These are phyloP conservation scores for Hylomyscus alleni DNA, from an alignment of 2,797 vertebrate genomes.

Conservation along the genomic window DNA sequence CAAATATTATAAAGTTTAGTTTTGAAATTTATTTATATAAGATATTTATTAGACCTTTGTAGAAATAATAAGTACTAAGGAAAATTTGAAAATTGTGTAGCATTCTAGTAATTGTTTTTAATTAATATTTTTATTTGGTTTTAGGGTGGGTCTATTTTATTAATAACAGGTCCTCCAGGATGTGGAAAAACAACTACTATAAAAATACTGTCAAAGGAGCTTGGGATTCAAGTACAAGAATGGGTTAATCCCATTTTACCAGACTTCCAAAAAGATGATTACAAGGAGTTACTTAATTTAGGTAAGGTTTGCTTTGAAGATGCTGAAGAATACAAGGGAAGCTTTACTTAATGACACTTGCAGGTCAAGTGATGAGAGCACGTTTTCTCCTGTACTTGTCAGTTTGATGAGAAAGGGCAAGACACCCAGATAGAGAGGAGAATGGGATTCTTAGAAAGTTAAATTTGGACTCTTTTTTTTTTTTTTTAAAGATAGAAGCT, in stretches of 20 bases:
- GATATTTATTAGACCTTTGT: conserved; percentile 38
- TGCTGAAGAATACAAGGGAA: conserved; percentile 12
- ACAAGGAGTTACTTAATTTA: conserved; percentile 87
- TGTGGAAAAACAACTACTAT: conserved; percentile 96
- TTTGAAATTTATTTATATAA: conserved; percentile 48
- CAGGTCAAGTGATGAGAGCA: neutral
- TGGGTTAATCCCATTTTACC: conserved; percentile 94
- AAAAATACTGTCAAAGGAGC: conserved; percentile 91
- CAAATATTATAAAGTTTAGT: conserved; percentile 52
- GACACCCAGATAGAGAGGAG: neutral
- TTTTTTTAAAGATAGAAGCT: neutral
- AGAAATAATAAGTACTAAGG: conserved; percentile 32
- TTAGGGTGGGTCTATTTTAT: conserved; percentile 92
- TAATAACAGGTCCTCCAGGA: conserved; percentile 96
- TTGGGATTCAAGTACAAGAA: conserved; percentile 93
- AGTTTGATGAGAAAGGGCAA: neutral
- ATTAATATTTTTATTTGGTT: conserved; percentile 68
- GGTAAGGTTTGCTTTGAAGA: conserved; percentile 87
- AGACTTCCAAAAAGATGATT: conserved; percentile 90
- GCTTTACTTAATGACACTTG: neutral
- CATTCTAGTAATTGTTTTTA: conserved; percentile 52
- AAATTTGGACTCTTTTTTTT: neutral
- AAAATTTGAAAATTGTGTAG: conserved; percentile 44
- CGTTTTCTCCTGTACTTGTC: neutral
- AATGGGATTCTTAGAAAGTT: conserved; percentile 23